phyloP scores from a whole-genome alignment of 2,888 invertebrate genomes.

The Tiliacea aurago region DNA sequence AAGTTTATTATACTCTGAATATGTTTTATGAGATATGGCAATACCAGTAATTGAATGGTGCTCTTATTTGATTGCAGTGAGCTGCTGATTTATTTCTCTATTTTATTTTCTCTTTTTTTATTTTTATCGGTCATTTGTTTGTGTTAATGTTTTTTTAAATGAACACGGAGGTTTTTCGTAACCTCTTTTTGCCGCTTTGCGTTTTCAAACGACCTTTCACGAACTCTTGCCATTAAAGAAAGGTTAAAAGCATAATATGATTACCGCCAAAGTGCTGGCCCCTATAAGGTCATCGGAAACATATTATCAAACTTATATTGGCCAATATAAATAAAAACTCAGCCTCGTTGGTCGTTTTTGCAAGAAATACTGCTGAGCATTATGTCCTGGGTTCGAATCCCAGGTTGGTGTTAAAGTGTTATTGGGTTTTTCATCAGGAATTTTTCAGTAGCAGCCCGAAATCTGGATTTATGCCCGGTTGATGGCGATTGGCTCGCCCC shows the following conservation, averaged over 20 bases:
- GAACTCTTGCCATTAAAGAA: conserved; percentile 20
- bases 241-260: conserved; percentile 23
- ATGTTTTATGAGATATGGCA: conserved; percentile 36
- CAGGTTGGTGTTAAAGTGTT: too few species aligned
- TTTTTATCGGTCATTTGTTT: neutral
- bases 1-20: conserved; percentile 36
- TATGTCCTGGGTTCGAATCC: too few species aligned
- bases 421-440: too few species aligned
- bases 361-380: too few species aligned
- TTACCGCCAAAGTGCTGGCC: conserved; percentile 1
- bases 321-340: too few species aligned
- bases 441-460: too few species aligned
- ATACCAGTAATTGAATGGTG: conserved; percentile 40
- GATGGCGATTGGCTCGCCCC: too few species aligned
- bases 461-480: too few species aligned
- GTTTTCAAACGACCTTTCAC: conserved; percentile 24
- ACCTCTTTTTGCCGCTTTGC: neutral
- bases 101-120: neutral
- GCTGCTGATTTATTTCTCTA: conserved; percentile 8
- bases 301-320: too few species aligned
- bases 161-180: neutral
- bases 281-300: neutral
- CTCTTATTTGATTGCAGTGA: conserved; percentile 38
- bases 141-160: conserved; percentile 13
- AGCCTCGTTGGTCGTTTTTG: too few species aligned